A percentile compares a stretch with the other conserved stretches of the same genome.
These are phyloP conservation scores for Dendrocopos noguchii DNA, from an alignment of 2,113 vertebrate genomes.

Conservation along the genomic window DNA sequence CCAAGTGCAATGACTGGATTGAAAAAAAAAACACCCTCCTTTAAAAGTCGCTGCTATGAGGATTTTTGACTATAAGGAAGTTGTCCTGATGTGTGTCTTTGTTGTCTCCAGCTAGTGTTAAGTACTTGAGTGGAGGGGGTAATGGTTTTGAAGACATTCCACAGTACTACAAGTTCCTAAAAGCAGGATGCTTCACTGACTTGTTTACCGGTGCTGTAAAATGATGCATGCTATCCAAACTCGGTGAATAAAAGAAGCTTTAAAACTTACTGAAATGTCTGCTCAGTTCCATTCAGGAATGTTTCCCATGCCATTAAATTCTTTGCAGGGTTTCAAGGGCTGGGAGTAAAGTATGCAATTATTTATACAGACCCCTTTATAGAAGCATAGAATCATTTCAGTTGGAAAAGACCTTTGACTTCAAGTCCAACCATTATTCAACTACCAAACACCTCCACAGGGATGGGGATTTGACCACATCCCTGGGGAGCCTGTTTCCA, in stretches of 20 bases:
- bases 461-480: too few relatives aligned
- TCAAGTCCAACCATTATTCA: too few relatives aligned
- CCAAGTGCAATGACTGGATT: conserved; percentile 82
- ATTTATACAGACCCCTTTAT: neutral
- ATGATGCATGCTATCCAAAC: conserved; percentile 68
- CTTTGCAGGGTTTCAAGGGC: neutral
- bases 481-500: too few relatives aligned
- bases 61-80: conserved; percentile 70
- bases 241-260: conserved; percentile 49
- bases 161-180: conserved; percentile 37
- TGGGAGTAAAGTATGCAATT: neutral
- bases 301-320: neutral
- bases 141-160: conserved; percentile 74
- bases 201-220: conserved; percentile 78
- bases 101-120: conserved; percentile 56
- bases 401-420: too few relatives aligned
- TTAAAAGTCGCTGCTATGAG: conserved; percentile 77
- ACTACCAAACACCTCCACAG: too few relatives aligned
- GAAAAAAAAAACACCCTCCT: conserved; percentile 66
- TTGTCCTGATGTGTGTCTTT: conserved; percentile 42
- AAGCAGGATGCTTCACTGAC: conserved; percentile 62
- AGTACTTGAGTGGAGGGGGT: conserved; percentile 19
- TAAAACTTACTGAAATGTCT: neutral
- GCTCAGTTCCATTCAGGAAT: neutral
- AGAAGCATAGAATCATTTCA: too few relatives aligned